Evolutionary conservation across 2,797 vertebrate species (phyloP), one percentile per base, ranked within the genome.

Genomic region (Hyperoplus immaculatus): DNA sequence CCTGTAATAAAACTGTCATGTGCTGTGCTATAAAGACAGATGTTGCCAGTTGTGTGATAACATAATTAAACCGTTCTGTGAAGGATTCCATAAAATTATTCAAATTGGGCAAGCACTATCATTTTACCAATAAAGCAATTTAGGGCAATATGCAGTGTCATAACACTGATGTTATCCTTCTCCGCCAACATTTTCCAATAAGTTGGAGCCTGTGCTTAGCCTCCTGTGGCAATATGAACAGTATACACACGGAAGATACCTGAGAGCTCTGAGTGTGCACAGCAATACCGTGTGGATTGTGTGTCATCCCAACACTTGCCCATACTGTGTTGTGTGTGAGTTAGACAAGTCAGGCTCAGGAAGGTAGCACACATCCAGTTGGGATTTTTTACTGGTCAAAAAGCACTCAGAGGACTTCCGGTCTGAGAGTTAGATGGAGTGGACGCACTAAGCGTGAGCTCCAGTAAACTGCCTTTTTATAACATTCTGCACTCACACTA

Each of bases 1-100:
- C 94, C 94, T 94, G 95, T 95, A 97, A 97, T 97, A 97, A 97
- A 97, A 96, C 95, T 96, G 95, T 95, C 96, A 96, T 95, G 95
- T 95, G 95, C 94, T 93, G 92, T 88, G 90, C 93, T 95, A 96
- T 96, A 96, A 96, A 96, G 95, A 96, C 95, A 96, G 95, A 96
- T 96, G 95, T 96, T 96, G 94, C 94, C 91, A 96, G 94, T 96
- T 96, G 95, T 95, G 93, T 95, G 95, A 96, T 96, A 96, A 96
- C 95, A 95, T 96, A 96, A 96, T 96, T 96, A 96, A 96, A 95
- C 93, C 92, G 92, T 95, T 95, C 95, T 93, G 94, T 94, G 92
- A 96, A 93, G 95, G 94, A 96, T 96, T 96, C 95, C 94, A 95
- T 95, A 94, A 95, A 96, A 96, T 95, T 95, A 96, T 96, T 96